Conservation (phyloP, 1,140 invertebrate genomes). For the Geopemphigus sp. region DNA sequence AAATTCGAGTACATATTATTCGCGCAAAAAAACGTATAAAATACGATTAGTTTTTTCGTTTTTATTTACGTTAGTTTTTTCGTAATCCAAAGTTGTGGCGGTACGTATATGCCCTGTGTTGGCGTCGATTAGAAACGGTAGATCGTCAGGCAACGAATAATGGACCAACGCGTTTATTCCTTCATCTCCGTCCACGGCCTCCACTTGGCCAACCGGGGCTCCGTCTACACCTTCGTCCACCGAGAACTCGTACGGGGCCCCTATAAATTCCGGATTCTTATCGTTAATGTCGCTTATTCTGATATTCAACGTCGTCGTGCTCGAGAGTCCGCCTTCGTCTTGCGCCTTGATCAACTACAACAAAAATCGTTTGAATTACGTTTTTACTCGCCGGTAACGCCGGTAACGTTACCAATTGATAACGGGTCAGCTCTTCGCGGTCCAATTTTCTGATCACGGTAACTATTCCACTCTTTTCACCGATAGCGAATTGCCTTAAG, state of each 20-base stretch:
- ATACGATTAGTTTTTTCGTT: not conserved
- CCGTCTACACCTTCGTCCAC: conserved; percentile 76
- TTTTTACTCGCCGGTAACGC: not conserved
- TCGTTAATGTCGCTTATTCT: conserved; percentile 88
- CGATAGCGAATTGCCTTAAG: conserved; percentile 78
- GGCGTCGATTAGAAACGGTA: conserved; percentile 76
- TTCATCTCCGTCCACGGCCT: conserved; percentile 80
- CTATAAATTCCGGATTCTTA: conserved; percentile 79
- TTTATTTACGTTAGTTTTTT: conserved; percentile 67
- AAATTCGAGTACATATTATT: not conserved
- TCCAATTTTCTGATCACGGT: conserved; percentile 80
- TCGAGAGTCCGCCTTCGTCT: conserved; percentile 77
- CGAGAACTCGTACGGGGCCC: conserved; percentile 72
- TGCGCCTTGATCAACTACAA: conserved; percentile 75
- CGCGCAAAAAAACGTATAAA: not conserved
- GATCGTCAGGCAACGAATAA: conserved; percentile 68
- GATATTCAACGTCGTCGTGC: conserved; percentile 80
- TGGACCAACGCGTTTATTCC: conserved; percentile 63
- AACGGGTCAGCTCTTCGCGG: conserved; percentile 79
- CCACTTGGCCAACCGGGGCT: conserved; percentile 72
- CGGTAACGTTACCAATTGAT: conserved; percentile 66
- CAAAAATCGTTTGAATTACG: not conserved
- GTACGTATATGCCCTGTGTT: conserved; percentile 77
- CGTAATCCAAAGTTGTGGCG: conserved; percentile 76
- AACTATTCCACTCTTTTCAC: conserved; percentile 76